These are phyloP conservation scores for Campylomormyrus numenius DNA, from an alignment of 2,113 vertebrate species.

Conservation along the genomic window DNA sequence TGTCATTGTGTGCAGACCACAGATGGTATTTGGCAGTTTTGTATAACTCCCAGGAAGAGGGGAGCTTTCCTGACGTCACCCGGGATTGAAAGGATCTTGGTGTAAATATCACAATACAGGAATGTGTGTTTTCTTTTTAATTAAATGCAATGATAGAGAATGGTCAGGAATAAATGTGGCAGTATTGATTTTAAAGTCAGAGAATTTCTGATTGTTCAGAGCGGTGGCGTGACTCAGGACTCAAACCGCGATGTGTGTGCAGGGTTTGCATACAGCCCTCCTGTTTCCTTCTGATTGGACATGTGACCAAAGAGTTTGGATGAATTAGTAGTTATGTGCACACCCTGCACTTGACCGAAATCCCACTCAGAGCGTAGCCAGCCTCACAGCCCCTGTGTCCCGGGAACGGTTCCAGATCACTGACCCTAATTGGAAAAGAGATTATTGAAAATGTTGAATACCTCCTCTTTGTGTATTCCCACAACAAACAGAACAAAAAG, in stretches of 20 bases:
- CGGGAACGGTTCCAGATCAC: background rate
- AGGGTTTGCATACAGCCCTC: background rate
- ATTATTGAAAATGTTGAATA: slow-evolving; percentile 1
- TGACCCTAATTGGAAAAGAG: slow-evolving; percentile 2
- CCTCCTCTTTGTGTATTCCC: background rate
- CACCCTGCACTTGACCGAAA: background rate
- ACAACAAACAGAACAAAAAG: background rate
- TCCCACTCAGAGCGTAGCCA: background rate
- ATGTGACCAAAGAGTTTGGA: background rate
- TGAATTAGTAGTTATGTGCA: background rate
- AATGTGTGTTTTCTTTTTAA: background rate
- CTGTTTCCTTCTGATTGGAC: background rate
- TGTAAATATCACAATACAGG: background rate
- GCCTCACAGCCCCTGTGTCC: background rate
- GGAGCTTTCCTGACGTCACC: background rate
- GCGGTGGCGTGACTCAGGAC: background rate
- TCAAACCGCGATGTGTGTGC: background rate
- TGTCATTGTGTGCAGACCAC: background rate
- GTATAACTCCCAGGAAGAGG: background rate
- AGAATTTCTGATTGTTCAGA: background rate
- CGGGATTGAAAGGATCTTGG: background rate
- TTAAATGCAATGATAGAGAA: background rate
- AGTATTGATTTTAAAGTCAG: background rate
- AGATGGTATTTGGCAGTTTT: background rate
- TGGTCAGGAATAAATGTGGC: background rate